Base-by-base conservation (phyloP, 1,140 invertebrate genomes). In the Brachionus rubens region DNA sequence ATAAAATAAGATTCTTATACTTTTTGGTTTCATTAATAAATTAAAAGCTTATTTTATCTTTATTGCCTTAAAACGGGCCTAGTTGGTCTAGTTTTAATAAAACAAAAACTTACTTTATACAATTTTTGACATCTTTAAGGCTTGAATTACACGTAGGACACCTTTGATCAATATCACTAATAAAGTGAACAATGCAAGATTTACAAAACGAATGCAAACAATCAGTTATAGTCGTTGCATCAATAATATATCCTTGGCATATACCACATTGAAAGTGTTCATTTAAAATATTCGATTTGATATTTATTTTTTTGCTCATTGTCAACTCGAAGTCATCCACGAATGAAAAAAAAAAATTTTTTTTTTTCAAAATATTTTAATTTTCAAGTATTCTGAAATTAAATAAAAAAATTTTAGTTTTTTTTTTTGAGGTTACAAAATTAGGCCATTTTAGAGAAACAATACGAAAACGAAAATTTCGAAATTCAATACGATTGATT, bases 151-250 rank as follows among this genome's bases (percentile, higher is more conserved):
- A 72, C 16, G 43, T 72, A 21, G 68, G 68, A 30, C 46, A 50
- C n/a, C 14, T 36, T 6, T 14, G 43, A 14, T 48, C 9, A 26
- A 50, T 72, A 19, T 48, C 10, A 36, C 12, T 54, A 9, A 72
- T 54, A 30, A 50, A 72, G 28, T 72, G 68, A 16, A 72, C 28
- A 14, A 72, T 72, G 28, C 68, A 72, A 12, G 68, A 72, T 77
- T 87, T 87, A 77, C 86, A 87, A 77, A 87, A 82, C 9, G 85
- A 85, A 79, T 87, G 86, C 79, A 86, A 80, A 78, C 86, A 87
- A 70, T 87, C 86, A 43, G 84, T 83, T n/a, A 87, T 84, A 9
- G 86, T 87, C 2, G 83, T 83, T 12, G 86, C 85, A 76, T 86
- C 84, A 76, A 86, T 82, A 19, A 86, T 79, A 78, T 86, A 87